A percentile compares a stretch with the other conserved stretches of the same genome.
These are phyloP conservation scores for Otolemur garnettii DNA, from an alignment of 2,113 vertebrate genomes.

Conservation along the genomic window DNA sequence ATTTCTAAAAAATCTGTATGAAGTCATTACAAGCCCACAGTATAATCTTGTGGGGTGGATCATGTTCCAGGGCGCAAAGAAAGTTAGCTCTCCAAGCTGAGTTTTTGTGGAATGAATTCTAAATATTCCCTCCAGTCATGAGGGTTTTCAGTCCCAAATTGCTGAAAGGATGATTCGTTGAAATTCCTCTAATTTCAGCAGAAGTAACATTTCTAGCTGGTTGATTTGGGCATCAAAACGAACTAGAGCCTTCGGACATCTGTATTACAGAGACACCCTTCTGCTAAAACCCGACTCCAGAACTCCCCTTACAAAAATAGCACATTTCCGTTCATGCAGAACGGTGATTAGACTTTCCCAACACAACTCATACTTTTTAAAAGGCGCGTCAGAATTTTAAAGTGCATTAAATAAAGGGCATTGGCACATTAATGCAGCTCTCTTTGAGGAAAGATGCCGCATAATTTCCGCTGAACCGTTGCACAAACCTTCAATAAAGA, in stretches of 20 bases:
- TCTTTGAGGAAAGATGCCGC: slow-evolving; percentile 71
- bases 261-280: slow-evolving; percentile 69
- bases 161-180: slow-evolving; percentile 69
- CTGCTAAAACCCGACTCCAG: slow-evolving; percentile 53
- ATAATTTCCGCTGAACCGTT: slow-evolving; percentile 51
- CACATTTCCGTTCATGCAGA: slow-evolving; percentile 72
- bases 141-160: slow-evolving; percentile 58
- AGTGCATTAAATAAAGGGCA: slow-evolving; percentile 79
- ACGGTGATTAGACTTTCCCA: slow-evolving; percentile 76
- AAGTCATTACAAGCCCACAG: slow-evolving; percentile 60
- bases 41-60: neutral
- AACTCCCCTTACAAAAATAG: slow-evolving; percentile 66
- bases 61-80: neutral
- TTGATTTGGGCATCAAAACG: slow-evolving; percentile 67
- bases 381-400: slow-evolving; percentile 74
- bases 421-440: slow-evolving; percentile 70
- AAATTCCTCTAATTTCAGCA: slow-evolving; percentile 75
- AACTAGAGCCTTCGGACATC: slow-evolving; percentile 75
- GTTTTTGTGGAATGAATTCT: slow-evolving; percentile 65
- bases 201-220: slow-evolving; percentile 63
- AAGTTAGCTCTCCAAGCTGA: slow-evolving; percentile 56
- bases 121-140: slow-evolving; percentile 44
- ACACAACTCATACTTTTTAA: slow-evolving; percentile 74
- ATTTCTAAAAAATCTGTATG: slow-evolving; percentile 73
- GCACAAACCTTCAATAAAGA: slow-evolving; percentile 67